Evolutionary conservation across 2,797 vertebrate genomes (phyloP).

Genomic region (Sphenodon punctatus): DNA sequence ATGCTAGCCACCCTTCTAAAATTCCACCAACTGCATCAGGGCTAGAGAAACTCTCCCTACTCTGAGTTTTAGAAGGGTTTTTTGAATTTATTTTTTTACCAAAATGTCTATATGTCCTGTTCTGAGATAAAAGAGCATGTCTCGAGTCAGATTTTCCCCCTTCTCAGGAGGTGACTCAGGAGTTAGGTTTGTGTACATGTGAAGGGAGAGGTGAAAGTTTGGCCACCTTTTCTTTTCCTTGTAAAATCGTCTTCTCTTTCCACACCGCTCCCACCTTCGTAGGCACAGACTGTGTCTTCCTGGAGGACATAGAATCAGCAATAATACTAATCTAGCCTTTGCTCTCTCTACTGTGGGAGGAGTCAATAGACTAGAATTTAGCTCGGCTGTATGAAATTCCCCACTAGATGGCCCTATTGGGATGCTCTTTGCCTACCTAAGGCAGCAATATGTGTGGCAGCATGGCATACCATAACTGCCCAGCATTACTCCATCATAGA

Average conservation of each 20-base stretch:
- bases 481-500: no score
- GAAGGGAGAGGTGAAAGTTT: no score
- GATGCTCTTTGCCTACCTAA: neutral
- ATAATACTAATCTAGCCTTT: neutral
- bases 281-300: neutral
- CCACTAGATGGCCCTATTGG: neutral
- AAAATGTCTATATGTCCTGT: neutral
- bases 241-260: neutral
- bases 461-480: neutral
- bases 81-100: neutral
- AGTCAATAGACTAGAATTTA: neutral
- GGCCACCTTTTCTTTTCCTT: neutral
- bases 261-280: neutral
- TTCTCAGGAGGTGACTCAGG: neutral
- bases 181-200: neutral
- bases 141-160: neutral
- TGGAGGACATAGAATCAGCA: neutral
- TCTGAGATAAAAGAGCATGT: no score
- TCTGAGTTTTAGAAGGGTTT: neutral
- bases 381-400: neutral
- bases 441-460: no score
- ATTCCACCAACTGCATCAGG: neutral
- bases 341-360: neutral
- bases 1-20: no score
- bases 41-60: neutral